Evolutionary conservation across 2,797 vertebrate species (phyloP).

Genomic region (Champsocephalus gunnari): DNA sequence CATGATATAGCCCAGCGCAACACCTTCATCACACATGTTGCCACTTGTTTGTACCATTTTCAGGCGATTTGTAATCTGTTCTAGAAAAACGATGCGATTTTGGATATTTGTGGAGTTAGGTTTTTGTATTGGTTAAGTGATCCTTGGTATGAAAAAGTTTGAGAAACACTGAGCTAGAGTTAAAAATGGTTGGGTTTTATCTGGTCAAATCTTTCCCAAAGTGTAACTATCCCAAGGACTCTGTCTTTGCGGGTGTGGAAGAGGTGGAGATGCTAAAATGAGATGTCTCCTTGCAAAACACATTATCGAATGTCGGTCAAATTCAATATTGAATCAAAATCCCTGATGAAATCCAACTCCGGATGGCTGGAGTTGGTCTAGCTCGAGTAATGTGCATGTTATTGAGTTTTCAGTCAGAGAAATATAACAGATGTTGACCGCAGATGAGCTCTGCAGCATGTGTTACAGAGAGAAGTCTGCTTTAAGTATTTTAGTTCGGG

Average conservation of each 20-base stretch:
- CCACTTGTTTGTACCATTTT: too few relatives aligned
- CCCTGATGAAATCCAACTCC: conserved; percentile 59
- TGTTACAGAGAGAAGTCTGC: background rate
- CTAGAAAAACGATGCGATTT: too few relatives aligned
- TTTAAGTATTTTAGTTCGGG: background rate
- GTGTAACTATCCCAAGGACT: background rate
- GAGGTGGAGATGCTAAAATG: conserved; percentile 41
- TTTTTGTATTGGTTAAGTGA: too few relatives aligned
- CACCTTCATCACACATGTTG: too few relatives aligned
- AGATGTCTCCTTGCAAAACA: conserved; percentile 49
- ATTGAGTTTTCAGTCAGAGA: conserved; percentile 30
- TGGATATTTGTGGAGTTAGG: too few relatives aligned
- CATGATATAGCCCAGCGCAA: too few relatives aligned
- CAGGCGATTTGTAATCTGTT: too few relatives aligned
- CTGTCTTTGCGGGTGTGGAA: conserved; percentile 18
- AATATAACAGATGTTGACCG: conserved; percentile 26
- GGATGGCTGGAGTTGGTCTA: conserved; percentile 41
- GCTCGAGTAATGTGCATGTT: conserved; percentile 23
- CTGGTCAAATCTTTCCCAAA: background rate
- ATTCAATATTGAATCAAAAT: conserved; percentile 59
- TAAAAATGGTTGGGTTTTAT: background rate
- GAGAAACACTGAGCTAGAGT: too few relatives aligned
- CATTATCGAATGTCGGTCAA: conserved; percentile 53
- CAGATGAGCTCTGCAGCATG: conserved; percentile 15
- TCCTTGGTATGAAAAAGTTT: too few relatives aligned